Evolutionary conservation across 2,888 invertebrate genomes (phyloP), one percentile per base, ranked within the genome.

Genomic region (Hetaerina titia): DNA sequence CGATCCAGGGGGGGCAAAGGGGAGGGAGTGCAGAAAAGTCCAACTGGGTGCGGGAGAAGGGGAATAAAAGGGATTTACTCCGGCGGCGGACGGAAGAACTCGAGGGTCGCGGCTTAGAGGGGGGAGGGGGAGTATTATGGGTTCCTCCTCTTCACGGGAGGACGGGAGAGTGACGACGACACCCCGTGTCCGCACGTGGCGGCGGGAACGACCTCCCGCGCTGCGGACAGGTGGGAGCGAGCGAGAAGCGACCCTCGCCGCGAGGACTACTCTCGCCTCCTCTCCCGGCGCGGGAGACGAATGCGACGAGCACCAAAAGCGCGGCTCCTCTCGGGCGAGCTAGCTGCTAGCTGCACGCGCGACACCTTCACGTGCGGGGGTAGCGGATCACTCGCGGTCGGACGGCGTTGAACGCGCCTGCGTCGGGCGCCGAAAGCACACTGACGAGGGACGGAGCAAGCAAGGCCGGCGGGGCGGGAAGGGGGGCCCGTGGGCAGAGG

Each of bases 41-140:
- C 45, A 4, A 45, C 45, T 2, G 45, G 45, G 45, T 45, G 31
- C 31, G 81, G 81, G 31, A 17, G 17, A 11, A 31, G 25, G 25
- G 22, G 31, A 81, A 31, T 11, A 81, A 81, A 81, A 81, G 81
- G 81, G 81, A 81, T 81, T 81, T 81, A 81, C 81, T 81, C 81
- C 31, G 2, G 9, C 25, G 81, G 69, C 0, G n/a, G 6, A 22
- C 2, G 81, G 31, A 13, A 11, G 25, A 74, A 8, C 7, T 25
- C 25, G 1, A 25, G 13, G 31, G 81, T 13, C 7, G 31, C 81
- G 31, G 81, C 81, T 31, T 25, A 81, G 25, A 31, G 11, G 60
- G 60, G 31, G 13, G 31, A 25, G 25, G 25, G 74, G n/a, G 25
- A 8, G 25, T 25, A 25, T 22, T 81, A 81, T 31, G 81, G 81